Base-by-base conservation (phyloP, 2,888 invertebrate species). In the Cyclophora albipunctata region DNA sequence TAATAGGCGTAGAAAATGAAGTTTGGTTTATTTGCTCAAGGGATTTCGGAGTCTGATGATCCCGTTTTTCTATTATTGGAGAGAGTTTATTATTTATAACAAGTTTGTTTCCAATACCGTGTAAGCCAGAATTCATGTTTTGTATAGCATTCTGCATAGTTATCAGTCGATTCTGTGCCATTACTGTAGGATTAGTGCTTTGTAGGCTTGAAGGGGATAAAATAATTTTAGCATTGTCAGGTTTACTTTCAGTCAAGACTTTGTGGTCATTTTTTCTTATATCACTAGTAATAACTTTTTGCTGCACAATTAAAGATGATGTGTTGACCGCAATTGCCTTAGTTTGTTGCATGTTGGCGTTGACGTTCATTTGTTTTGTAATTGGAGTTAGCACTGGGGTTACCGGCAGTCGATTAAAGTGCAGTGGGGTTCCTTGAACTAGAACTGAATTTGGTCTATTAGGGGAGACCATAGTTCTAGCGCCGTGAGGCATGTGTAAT, bases 301-400 rank as follows among this genome's bases (percentile, higher is more conserved):
- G 82, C 54, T 83, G 82, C 50, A 81, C 73, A 42, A 79, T 61
- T 4, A 81, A 58, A 6, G 79, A 58, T 34, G 78, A 62, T 55
- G 67, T 71, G 48, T 69, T 71, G 3, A 75, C 69, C 42, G 61
- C 64, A 5, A 75, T 70, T 34, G 61, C 63, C 68, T 85, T 88
- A 60, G 75, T 81, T 64, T 82, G 84, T 49, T 79, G 82, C 48
- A 80, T 67, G 41, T 84, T 73, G 51, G 88, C 90, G 50, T 84
- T 87, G 1, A 88, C 71, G 69, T 83, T 90, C 41, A 91, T 67
- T 55, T 91, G 90, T 73, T 92, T 92, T 4, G 91, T 81, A 61
- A 90, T 90, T 35, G 90, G 87, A 7, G 90, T 76, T 62, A 91
- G 75, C 34, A 91, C 88, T 42, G 92, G 90, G 34, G 91, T 90